Conservation (phyloP, 2,888 invertebrate genomes). For the Caenorhabditis sp. region DNA sequence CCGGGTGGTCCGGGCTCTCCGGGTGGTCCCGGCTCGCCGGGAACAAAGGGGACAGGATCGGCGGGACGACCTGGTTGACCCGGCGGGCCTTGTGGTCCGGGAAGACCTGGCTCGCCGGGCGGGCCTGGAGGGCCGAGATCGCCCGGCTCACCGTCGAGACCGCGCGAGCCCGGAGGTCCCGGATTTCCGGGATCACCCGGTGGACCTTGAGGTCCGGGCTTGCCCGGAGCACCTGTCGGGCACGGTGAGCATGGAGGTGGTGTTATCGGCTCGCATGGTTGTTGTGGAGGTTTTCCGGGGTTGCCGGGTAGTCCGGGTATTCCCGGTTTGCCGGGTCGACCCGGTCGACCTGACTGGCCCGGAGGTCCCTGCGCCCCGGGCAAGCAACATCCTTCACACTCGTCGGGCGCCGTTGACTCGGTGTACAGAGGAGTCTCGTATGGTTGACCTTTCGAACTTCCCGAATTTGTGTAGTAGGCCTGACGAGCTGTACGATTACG, state of each 20-base stretch:
- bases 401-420: background rate
- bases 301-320: constrained; percentile 41
- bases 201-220: constrained; percentile 38
- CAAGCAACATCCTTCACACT: constrained; percentile 27
- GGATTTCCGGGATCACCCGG: constrained; percentile 37
- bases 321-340: constrained; percentile 39
- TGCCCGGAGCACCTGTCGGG: constrained; percentile 36
- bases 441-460: background rate
- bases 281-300: constrained; percentile 39
- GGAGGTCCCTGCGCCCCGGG: constrained; percentile 25
- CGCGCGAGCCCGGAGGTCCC: constrained; percentile 27
- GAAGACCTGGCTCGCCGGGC: constrained; percentile 33
- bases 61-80: constrained; percentile 32
- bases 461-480: constrained; percentile 5
- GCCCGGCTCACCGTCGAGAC: constrained; percentile 34
- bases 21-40: constrained; percentile 40
- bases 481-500: constrained; percentile 31
- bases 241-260: constrained; percentile 42
- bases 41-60: constrained; percentile 10
- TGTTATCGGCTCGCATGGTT: constrained; percentile 35
- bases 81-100: constrained; percentile 24
- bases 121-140: constrained; percentile 36
- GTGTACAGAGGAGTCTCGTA: constrained; percentile 6
- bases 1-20: constrained; percentile 38
- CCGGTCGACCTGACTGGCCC: constrained; percentile 39